Conservation (phyloP, 2,888 invertebrate genomes). For the Bugulina stolonifera region DNA sequence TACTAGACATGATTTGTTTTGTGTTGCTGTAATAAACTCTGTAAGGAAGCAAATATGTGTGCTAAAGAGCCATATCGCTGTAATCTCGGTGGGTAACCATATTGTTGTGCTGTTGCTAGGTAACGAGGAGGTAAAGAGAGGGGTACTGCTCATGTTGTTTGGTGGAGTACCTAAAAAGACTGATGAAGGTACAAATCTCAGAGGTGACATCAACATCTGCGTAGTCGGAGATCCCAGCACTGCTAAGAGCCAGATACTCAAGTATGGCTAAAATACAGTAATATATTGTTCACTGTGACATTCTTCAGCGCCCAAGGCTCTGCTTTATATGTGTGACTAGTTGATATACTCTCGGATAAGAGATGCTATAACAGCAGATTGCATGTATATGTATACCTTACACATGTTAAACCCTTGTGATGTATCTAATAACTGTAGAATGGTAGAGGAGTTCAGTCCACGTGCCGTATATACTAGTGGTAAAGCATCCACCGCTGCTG, state of each 20-base stretch:
- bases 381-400: too few relatives aligned
- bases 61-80: too few relatives aligned
- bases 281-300: too few relatives aligned
- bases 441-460: slow-evolving; percentile 82
- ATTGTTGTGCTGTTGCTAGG: slow-evolving; percentile 51
- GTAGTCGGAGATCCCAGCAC: slow-evolving; percentile 98
- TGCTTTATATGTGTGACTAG: too few relatives aligned
- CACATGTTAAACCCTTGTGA: too few relatives aligned
- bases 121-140: slow-evolving; percentile 86
- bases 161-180: slow-evolving; percentile 95
- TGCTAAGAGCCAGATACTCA: slow-evolving; percentile 92
- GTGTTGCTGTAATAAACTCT: too few relatives aligned
- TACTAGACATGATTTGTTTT: too few relatives aligned
- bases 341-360: too few relatives aligned
- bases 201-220: slow-evolving; percentile 96
- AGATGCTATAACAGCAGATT: too few relatives aligned
- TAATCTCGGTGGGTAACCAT: too few relatives aligned
- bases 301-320: neutral
- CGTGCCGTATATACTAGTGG: slow-evolving; percentile 97
- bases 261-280: too few relatives aligned
- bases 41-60: too few relatives aligned
- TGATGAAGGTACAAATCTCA: slow-evolving; percentile 77
- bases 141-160: slow-evolving; percentile 86
- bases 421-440: slow-evolving; percentile 41
- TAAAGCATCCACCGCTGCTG: slow-evolving; percentile 94